Percentiles rank a stretch among this genome's conserved stretches.
Conservation (phyloP, 2,797 vertebrate species). For the Gymnoscopelus braueri region DNA sequence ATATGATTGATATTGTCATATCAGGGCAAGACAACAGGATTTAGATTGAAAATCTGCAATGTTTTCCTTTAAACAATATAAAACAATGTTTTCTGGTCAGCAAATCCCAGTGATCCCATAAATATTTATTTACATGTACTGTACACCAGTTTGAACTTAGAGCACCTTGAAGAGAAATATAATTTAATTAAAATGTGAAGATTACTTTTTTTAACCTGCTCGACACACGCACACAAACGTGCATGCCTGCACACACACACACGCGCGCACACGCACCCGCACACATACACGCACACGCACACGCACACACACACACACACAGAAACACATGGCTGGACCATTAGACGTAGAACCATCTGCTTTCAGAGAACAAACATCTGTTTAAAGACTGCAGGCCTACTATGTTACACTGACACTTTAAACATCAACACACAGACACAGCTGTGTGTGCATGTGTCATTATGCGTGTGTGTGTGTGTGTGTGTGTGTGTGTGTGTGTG, state of each 20-base stretch:
- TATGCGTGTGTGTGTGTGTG: slow-evolving; percentile 7
- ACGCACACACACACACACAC: slow-evolving; percentile 73
- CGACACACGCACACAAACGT: no score
- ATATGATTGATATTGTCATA: no score
- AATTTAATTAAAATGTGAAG: no score
- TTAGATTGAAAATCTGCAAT: no score
- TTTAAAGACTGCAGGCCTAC: slow-evolving; percentile 79
- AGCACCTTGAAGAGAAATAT: no score
- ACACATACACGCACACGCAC: neutral
- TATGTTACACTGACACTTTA: slow-evolving; percentile 39
- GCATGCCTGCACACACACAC: no score
- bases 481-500: slow-evolving; percentile 58
- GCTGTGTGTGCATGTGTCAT: slow-evolving; percentile 20
- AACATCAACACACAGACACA: slow-evolving; percentile 63
- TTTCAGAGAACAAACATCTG: slow-evolving; percentile 94
- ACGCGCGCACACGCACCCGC: no score
- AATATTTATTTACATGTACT: no score
- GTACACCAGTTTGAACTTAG: no score
- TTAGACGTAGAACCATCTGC: slow-evolving; percentile 98
- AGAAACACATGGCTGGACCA: slow-evolving; percentile 92
- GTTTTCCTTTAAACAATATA: no score
- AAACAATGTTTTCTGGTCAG: neutral
- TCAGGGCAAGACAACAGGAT: no score
- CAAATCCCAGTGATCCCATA: neutral
- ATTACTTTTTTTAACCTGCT: no score